Conservation (phyloP, 1,140 invertebrate species). For the Euura saliciscinereae region DNA sequence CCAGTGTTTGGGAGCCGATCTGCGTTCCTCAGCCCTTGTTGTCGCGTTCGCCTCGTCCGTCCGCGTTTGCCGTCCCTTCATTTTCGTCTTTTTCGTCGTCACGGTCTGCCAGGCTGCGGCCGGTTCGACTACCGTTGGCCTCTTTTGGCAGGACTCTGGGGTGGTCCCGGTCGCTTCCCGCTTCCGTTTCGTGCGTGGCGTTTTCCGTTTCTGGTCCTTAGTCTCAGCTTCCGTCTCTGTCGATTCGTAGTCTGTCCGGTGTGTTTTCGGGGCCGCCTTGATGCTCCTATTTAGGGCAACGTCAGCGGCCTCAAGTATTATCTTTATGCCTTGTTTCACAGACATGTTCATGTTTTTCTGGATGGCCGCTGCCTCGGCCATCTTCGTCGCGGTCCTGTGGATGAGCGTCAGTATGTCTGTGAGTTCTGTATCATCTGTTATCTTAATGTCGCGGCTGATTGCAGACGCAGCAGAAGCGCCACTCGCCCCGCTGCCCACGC, state of each 20-base stretch:
- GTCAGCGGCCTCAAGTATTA: conserved; percentile 16
- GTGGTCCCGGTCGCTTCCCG: conserved; percentile 14
- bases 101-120: conserved; percentile 14
- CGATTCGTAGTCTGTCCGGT: not conserved
- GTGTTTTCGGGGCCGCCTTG: not conserved
- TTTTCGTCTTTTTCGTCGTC: conserved; percentile 10
- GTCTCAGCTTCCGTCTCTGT: conserved; percentile 14
- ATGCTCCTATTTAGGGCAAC: conserved; percentile 1
- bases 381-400: too few relatives aligned
- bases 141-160: conserved; percentile 17
- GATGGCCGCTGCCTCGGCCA: not conserved
- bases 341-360: conserved; percentile 21
- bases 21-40: conserved; percentile 1
- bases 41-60: conserved; percentile 7
- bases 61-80: too few relatives aligned
- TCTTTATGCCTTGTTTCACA: conserved; percentile 14
- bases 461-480: too few relatives aligned
- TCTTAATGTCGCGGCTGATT: too few relatives aligned
- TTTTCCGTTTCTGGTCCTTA: not conserved
- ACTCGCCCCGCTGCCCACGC: not conserved
- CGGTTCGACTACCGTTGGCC: not conserved
- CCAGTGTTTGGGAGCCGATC: conserved; percentile 8
- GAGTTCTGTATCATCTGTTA: too few relatives aligned
- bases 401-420: too few relatives aligned
- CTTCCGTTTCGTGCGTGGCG: conserved; percentile 14